Evolutionary conservation across 2,113 vertebrate species (phyloP).

Genomic region (Aix galericulata): DNA sequence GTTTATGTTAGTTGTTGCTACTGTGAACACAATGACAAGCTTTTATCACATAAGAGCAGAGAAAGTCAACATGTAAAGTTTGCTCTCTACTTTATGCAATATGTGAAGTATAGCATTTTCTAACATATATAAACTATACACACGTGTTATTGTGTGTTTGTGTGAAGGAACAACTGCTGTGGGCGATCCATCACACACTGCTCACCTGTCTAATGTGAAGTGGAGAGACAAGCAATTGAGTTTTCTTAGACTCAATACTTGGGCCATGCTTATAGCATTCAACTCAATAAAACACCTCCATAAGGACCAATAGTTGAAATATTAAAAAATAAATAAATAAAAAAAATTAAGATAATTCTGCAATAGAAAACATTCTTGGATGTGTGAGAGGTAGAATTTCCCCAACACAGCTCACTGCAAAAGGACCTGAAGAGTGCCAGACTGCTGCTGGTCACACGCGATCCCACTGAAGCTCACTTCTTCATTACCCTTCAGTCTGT

Average conservation of each 20-base stretch:
- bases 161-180: not conserved
- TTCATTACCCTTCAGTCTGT: not conserved
- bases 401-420: not conserved
- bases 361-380: not conserved
- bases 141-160: not conserved
- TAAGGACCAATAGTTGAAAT: not conserved
- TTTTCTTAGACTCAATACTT: not conserved
- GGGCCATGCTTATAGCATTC: not conserved
- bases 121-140: not conserved
- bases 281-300: not conserved
- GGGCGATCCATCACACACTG: not conserved
- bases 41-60: constrained; percentile 13
- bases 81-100: not conserved
- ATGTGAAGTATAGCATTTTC: not conserved
- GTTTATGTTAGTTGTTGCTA: constrained; percentile 5
- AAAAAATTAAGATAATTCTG: not conserved
- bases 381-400: not conserved
- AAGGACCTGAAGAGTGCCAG: not conserved
- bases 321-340: not conserved
- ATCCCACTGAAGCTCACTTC: not conserved
- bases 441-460: not conserved
- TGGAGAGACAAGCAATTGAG: not conserved
- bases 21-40: not conserved
- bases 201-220: not conserved
- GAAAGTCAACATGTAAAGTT: not conserved